A percentile compares a stretch with the other conserved stretches of the same genome.
These are phyloP conservation scores for Toxonevra muliebris DNA, from an alignment of 2,888 invertebrate genomes.

Conservation along the genomic window DNA sequence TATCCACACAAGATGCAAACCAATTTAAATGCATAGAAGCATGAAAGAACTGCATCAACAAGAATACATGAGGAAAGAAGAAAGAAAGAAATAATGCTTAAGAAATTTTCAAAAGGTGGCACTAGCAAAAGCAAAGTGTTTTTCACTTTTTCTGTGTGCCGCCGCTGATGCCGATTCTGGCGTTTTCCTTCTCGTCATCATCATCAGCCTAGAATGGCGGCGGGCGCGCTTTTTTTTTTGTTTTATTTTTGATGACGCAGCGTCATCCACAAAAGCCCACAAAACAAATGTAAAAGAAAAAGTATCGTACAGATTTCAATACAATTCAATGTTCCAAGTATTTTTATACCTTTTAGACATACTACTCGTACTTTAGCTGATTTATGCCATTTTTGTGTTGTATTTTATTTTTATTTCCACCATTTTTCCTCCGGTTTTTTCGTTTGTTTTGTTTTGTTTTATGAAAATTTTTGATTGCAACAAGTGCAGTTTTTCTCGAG, in stretches of 20 bases:
- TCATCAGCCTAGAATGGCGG: background rate
- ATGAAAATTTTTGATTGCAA: background rate
- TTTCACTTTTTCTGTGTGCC: background rate
- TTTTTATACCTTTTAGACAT: background rate
- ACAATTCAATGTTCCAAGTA: background rate
- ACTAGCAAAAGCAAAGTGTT: no score
- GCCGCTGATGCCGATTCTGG: background rate
- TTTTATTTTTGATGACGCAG: constrained; percentile 14
- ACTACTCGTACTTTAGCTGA: constrained; percentile 1
- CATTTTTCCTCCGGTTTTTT: background rate
- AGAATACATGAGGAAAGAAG: background rate
- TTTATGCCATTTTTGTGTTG: constrained; percentile 8
- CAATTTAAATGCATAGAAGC: constrained; percentile 21
- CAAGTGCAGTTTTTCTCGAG: constrained; percentile 19
- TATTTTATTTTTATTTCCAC: background rate
- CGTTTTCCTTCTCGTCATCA: background rate
- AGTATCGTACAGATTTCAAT: constrained; percentile 14
- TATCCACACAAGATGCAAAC: constrained; percentile 18
- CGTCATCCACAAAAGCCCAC: background rate
- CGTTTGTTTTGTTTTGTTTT: background rate
- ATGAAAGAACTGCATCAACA: background rate
- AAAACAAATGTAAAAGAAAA: background rate
- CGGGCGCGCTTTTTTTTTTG: constrained; percentile 11
- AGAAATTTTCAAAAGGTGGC: no score
- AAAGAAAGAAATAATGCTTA: constrained; percentile 3